phyloP scores from a whole-genome alignment of 2,888 invertebrate species.

The Hirtodrosophila histrioides region DNA sequence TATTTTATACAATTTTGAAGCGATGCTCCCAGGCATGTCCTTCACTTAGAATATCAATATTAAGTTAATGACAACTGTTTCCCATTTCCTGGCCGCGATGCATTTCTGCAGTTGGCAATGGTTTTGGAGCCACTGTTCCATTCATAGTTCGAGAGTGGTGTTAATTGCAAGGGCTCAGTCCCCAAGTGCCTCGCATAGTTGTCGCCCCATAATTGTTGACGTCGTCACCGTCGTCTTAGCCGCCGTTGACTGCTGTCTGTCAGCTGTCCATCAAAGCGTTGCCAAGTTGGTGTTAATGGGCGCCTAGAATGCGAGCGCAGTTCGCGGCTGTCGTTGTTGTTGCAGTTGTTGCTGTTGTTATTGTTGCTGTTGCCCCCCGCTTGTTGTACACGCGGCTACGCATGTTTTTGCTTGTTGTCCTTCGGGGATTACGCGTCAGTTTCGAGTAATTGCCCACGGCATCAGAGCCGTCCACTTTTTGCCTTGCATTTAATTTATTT shows the following conservation, averaged over 20 bases:
- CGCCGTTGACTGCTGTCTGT: slow-evolving; percentile 69
- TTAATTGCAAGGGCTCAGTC: slow-evolving; percentile 62
- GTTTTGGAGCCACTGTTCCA: slow-evolving; percentile 52
- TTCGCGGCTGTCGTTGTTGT: slow-evolving; percentile 9
- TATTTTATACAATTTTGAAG: too few relatives aligned
- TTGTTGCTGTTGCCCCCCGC: slow-evolving; percentile 16
- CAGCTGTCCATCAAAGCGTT: slow-evolving; percentile 78
- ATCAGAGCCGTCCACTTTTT: slow-evolving; percentile 38
- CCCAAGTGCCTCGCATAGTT: slow-evolving; percentile 76
- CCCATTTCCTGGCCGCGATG: too few relatives aligned
- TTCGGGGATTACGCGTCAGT: slow-evolving; percentile 75
- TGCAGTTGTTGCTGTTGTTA: slow-evolving; percentile 1
- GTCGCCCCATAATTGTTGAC: slow-evolving; percentile 77
- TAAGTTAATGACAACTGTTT: too few relatives aligned
- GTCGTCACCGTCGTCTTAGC: slow-evolving; percentile 36
- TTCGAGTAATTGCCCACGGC: slow-evolving; percentile 70
- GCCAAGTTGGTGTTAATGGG: slow-evolving; percentile 77
- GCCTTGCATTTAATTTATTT: slow-evolving; percentile 76
- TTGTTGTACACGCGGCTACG: slow-evolving; percentile 72
- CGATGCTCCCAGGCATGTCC: too few relatives aligned
- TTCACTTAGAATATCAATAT: too few relatives aligned
- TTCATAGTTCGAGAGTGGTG: slow-evolving; percentile 67
- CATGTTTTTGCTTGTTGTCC: slow-evolving; percentile 77
- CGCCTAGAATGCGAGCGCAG: slow-evolving; percentile 70
- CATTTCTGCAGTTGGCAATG: slow-evolving; percentile 2